These are phyloP conservation scores for Chelidonichthys spinosus DNA, from an alignment of 2,797 vertebrate species.

Conservation along the genomic window DNA sequence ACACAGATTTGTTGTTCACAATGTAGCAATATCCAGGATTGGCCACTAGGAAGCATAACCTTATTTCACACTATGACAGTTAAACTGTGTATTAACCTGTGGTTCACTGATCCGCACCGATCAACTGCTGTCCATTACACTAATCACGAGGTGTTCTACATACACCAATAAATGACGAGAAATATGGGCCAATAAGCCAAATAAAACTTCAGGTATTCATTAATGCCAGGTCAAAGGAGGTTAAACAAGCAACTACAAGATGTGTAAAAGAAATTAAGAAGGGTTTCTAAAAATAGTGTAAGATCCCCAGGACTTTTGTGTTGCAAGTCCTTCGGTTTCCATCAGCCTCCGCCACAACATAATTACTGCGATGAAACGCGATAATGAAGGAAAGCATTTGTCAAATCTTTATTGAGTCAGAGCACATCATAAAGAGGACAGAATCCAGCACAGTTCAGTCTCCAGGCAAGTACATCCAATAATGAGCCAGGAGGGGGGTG, in stretches of 20 bases:
- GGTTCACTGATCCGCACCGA: too few species aligned
- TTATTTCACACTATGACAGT: too few species aligned
- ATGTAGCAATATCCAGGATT: too few species aligned
- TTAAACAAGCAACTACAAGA: neutral
- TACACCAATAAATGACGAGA: neutral
- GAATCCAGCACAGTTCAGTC: constrained; percentile 83
- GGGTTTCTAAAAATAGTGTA: neutral
- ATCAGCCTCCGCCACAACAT: constrained; percentile 29
- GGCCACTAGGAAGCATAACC: too few species aligned
- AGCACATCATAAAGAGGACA: constrained; percentile 61
- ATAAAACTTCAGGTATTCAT: neutral
- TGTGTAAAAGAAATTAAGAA: neutral
- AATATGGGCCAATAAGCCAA: neutral
- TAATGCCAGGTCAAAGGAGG: constrained; percentile 1
- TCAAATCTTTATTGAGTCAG: constrained; percentile 64
- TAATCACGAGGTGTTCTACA: too few species aligned
- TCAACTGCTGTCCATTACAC: too few species aligned
- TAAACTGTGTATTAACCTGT: too few species aligned
- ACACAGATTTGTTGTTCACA: too few species aligned
- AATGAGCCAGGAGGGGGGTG: constrained; percentile 77
- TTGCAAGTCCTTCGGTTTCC: constrained; percentile 6
- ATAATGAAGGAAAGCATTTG: constrained; percentile 60
- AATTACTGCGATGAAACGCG: constrained; percentile 44
- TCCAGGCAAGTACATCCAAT: constrained; percentile 84
- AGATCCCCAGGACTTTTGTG: neutral